Conservation (phyloP, 2,113 vertebrate species). For the Sigmodon hispidus region DNA sequence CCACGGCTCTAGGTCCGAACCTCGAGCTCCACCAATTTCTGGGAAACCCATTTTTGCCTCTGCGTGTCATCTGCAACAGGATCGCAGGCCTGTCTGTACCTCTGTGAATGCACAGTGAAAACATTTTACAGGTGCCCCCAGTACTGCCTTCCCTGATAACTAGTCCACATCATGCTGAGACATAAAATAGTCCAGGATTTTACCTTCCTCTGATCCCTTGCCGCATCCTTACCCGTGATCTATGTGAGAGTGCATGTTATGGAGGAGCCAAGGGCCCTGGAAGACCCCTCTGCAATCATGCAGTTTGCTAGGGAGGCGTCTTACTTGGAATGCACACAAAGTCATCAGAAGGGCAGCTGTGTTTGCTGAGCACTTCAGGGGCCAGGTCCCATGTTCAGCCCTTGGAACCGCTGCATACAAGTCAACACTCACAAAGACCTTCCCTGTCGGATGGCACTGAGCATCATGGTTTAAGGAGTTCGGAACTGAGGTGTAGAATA, state of each 20-base stretch:
- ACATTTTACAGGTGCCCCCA: rapidly evolving
- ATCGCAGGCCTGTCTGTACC: not conserved
- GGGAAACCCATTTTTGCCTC: not conserved
- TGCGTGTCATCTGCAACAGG: not conserved
- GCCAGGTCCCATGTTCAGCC: not conserved
- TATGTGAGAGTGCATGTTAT: rapidly evolving
- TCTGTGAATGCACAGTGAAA: not conserved
- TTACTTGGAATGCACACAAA: not conserved
- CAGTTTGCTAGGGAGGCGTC: not conserved
- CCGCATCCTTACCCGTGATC: too few species aligned
- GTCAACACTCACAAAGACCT: not conserved
- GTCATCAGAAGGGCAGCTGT: not conserved
- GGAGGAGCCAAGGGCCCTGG: not conserved
- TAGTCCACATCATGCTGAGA: not conserved
- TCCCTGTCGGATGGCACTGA: rapidly evolving
- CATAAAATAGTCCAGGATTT: not conserved
- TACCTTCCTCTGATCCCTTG: not conserved
- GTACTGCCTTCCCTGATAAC: not conserved
- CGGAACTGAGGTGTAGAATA: not conserved
- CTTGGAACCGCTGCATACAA: rapidly evolving
- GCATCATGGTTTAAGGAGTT: not conserved
- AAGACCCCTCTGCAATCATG: not conserved
- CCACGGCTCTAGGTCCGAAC: not conserved
- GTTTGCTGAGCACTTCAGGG: not conserved
- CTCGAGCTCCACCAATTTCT: not conserved